Evolutionary conservation across 2,797 vertebrate genomes (phyloP).

Genomic region (Choloepus didactylus): DNA sequence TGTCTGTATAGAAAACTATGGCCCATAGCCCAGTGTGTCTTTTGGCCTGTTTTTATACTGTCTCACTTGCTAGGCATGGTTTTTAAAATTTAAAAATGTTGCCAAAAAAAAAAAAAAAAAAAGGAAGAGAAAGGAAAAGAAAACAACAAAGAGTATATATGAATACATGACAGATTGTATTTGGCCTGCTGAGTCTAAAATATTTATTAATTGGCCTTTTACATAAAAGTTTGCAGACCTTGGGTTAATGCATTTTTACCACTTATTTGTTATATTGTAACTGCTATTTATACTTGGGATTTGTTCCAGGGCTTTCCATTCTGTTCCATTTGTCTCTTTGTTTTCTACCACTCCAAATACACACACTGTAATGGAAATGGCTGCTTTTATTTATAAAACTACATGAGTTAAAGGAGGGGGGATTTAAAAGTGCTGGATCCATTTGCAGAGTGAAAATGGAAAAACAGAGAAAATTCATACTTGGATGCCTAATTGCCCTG

Average conservation of each 20-base stretch:
- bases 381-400: constrained; percentile 44
- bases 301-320: neutral
- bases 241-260: neutral
- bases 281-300: neutral
- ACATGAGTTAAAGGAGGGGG: neutral
- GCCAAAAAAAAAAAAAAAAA: neutral
- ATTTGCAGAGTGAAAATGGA: constrained; percentile 15
- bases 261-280: neutral
- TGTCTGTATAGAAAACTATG: neutral
- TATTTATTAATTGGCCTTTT: neutral
- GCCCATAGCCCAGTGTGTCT: neutral
- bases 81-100: neutral
- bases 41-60: neutral
- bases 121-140: too few relatives aligned
- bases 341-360: neutral
- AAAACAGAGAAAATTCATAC: neutral
- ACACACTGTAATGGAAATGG: neutral
- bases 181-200: neutral
- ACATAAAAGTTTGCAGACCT: neutral
- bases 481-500: neutral
- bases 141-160: too few relatives aligned
- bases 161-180: neutral
- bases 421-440: neutral
- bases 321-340: neutral
- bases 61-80: too few relatives aligned